Base-by-base conservation (phyloP, 2,797 vertebrate species). In the Myripristis jacobus region DNA sequence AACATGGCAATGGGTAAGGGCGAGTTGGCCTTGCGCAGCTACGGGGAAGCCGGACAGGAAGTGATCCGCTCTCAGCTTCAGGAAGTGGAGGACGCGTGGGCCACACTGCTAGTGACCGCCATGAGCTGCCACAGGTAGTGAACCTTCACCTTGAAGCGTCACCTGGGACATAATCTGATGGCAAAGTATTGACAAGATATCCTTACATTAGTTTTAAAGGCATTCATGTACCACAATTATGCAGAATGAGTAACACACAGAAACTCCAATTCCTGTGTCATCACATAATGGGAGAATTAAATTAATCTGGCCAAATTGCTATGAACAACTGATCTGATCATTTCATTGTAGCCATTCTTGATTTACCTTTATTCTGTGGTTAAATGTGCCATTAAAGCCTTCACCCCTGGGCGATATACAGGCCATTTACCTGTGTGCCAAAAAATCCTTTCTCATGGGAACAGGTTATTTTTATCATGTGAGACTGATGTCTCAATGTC, bases 1-100 rank as follows among this genome's bases (percentile, higher is more conserved):
- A 99, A 98, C 71, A 95, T 99, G 95, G 95, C 96, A 18, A 95
- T 98, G 65, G 98, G 98, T 63, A 99, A 98, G 93, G 96, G 95
- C 16, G 97, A 99, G 53, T 90, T 97, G 80, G 94, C 95, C 34
- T 84, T 96, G 75, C 95, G 91, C 84, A 95, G 94, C 79, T 95
- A 95, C 70, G 95, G 90, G 58, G 72, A 88, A 15, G 87, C 94
- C 55, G 96, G 96, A 73, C 96, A 95, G 91, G 95, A 95, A 85
- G 92, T 87, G 57, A 96, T 98, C 80, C 94, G 94, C 73, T 93
- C 91, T 0, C 96, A 98, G 82, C 90, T 99, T 0, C 94, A 97
- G 92, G 94, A 92, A 0, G 92, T 98, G 18, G 95, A 95, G 76
- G 96, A 96, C 0, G 89, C 94, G 2, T 99, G 97, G 97, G 94